phyloP scores from a whole-genome alignment of 2,797 vertebrate species.

The Tympanoctomys barrerae region DNA sequence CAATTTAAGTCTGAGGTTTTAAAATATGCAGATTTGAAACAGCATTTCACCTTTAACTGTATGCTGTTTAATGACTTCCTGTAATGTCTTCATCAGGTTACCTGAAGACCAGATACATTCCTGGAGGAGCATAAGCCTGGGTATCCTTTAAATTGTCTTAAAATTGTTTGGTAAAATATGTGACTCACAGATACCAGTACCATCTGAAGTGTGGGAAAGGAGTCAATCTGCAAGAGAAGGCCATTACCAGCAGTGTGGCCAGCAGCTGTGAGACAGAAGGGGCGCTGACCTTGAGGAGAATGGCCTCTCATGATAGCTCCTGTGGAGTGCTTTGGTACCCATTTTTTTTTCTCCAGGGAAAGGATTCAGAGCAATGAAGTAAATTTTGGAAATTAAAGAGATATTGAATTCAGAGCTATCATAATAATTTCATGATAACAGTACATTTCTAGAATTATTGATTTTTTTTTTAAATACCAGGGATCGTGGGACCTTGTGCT shows the following conservation, averaged over 20 bases:
- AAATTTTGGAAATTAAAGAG: neutral
- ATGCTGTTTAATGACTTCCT: neutral
- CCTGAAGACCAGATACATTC: neutral
- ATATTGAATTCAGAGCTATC: neutral
- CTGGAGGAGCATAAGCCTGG: neutral
- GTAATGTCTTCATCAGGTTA: neutral
- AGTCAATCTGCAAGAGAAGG: neutral
- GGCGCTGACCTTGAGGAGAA: neutral
- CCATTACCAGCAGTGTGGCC: neutral
- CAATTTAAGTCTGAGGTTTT: constrained; percentile 37
- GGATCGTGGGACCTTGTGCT: too few relatives aligned
- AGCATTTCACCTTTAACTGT: neutral
- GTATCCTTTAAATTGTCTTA: neutral
- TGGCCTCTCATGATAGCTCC: neutral
- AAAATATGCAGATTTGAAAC: constrained; percentile 57
- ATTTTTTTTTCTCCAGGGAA: neutral
- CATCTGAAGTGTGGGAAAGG: neutral
- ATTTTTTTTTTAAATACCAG: neutral
- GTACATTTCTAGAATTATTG: neutral
- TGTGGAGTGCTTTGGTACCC: neutral
- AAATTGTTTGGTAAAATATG: neutral
- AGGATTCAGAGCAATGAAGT: neutral
- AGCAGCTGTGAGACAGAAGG: neutral
- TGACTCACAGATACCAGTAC: neutral
- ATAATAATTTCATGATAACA: neutral